Evolutionary conservation across 2,888 invertebrate species (phyloP).

Genomic region (Cistogaster globosa): DNA sequence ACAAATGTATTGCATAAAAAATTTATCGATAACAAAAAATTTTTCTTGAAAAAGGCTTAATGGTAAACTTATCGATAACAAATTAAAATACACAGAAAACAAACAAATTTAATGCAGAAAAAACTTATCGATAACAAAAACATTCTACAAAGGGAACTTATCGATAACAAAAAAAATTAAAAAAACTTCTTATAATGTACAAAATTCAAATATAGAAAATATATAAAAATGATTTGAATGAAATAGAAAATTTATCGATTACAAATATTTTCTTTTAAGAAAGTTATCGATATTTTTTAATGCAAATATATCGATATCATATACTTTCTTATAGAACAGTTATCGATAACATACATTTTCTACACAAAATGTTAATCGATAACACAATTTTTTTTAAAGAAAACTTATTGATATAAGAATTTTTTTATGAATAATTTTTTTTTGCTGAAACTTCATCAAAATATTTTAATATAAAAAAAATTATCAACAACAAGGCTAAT

Average conservation of each 20-base stretch:
- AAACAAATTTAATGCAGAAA: neutral
- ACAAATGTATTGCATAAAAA: no score
- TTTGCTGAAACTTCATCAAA: no score
- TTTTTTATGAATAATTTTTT: neutral
- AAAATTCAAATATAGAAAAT: no score
- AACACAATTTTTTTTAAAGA: neutral
- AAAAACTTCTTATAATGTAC: no score
- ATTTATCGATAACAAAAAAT: no score
- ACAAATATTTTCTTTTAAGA: neutral
- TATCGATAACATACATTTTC: neutral
- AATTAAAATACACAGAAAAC: no score
- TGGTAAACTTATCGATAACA: neutral
- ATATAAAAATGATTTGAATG: no score
- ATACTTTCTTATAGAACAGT: neutral
- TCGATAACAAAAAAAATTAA: no score
- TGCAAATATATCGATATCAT: neutral
- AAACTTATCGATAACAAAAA: neutral
- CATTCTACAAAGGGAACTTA: neutral
- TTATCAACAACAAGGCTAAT: no score
- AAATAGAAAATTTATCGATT: neutral
- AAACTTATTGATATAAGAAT: neutral
- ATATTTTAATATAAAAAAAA: no score
- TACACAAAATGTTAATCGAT: neutral
- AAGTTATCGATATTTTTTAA: no score
- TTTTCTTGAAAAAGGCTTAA: no score